phyloP scores from a whole-genome alignment of 2,113 vertebrate species.

The Canis aureus region DNA sequence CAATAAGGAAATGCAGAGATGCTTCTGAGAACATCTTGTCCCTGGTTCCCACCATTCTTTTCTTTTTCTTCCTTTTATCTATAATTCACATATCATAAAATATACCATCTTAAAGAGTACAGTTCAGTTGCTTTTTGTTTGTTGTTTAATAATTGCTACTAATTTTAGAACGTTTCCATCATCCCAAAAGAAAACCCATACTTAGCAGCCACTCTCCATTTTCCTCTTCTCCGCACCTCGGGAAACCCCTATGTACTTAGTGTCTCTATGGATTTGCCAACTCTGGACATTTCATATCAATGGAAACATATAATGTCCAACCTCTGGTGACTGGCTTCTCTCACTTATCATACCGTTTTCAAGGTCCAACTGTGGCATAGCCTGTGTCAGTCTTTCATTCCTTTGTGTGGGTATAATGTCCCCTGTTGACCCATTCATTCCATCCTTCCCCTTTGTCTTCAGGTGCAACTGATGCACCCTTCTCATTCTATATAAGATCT shows the following conservation, averaged over 20 bases:
- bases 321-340: not conserved
- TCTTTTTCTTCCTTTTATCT: not conserved
- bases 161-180: not conserved
- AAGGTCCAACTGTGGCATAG: not conserved
- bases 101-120: not conserved
- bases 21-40: not conserved
- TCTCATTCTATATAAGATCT: not conserved
- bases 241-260: not conserved
- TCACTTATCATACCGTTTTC: not conserved
- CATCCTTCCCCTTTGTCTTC: not conserved
- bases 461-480: not conserved
- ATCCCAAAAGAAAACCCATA: not conserved
- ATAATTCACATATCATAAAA: not conserved
- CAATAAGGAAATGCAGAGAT: not conserved
- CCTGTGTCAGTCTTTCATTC: not conserved
- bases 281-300: not conserved
- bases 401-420: not conserved
- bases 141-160: not conserved
- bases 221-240: too few species aligned
- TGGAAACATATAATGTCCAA: too few species aligned
- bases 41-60: not conserved
- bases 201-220: too few species aligned
- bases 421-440: not conserved
- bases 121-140: not conserved
- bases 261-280: not conserved